Base-by-base conservation (phyloP, 2,888 invertebrate species). In the Dendrolimus houi region DNA sequence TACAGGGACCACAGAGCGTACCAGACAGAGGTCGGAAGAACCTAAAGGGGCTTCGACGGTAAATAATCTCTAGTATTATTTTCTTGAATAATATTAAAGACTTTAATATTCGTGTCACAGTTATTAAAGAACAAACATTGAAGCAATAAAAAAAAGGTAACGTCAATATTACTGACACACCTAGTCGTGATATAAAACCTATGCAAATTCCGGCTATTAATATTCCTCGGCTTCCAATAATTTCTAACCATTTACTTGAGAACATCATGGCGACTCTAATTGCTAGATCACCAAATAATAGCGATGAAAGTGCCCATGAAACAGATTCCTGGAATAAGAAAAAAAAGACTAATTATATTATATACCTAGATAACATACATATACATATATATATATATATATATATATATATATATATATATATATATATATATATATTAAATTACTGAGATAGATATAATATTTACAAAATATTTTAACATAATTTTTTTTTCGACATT, bases 241-340 rank as follows among this genome's bases (percentile, higher is more conserved):
- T 90, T 0, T 60, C 87, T 68, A 74, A 88, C 83, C 61, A 93
- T 72, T 68, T 74, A 56, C 92, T 93, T 41, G 92, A 79, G 17
- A 92, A 62, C 9, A 93, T 92, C 6, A 94, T 81, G 12, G 92
- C 68, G 29, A 93, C 81, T 60, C 94, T 91, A 2, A 93, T 93
- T 1, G 84, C 76, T 55, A 95, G 81, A 81, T 95, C 95, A 0
- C 94, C 93, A 0, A 92, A 88, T 2, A 93, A 93, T 87, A 91
- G 90, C 8, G 94, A 80, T 0, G 94, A 93, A 59, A 95, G 84
- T n/a, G 94, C 92, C 55, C 89, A 77, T 0, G 95, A 93, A 0
- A 93, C 91, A 55, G 93, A 87, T 8, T 78, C 72, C 93, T 92
- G 74, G 58, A 81, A 81, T 53, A 42, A 61, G 61, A 55, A 52